A percentile compares a stretch with the other conserved stretches of the same genome.
phyloP scores from a whole-genome alignment of 1,140 invertebrate genomes.

The Drosophila albomicans region DNA sequence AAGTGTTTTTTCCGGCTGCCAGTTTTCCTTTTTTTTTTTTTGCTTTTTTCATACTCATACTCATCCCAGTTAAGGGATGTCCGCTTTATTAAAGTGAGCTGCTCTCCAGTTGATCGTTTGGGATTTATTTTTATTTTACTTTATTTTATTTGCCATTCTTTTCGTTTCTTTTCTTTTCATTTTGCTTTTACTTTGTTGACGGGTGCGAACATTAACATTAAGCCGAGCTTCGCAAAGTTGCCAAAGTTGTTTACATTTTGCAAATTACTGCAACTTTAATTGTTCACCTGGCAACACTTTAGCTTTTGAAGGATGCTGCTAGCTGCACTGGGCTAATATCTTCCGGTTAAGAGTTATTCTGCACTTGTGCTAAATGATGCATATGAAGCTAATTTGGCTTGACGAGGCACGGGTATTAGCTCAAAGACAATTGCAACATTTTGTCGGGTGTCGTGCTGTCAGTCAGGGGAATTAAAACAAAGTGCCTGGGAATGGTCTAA shows the following conservation, averaged over 20 bases:
- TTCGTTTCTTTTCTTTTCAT: background rate
- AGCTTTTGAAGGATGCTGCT: background rate
- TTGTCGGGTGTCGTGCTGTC: conserved; percentile 4
- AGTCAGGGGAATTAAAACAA: conserved; percentile 52
- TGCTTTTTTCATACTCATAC: background rate
- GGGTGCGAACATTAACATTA: conserved; percentile 56
- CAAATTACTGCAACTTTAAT: conserved; percentile 9
- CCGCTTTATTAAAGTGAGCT: conserved; percentile 43
- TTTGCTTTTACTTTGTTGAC: conserved; percentile 4
- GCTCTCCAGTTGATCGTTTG: conserved; percentile 51
- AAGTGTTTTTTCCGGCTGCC: conserved; percentile 63
- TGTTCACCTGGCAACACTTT: conserved; percentile 5
- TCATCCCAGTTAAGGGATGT: conserved; percentile 25
- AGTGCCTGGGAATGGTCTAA: conserved; percentile 38
- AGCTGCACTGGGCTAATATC: background rate
- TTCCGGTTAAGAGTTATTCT: background rate
- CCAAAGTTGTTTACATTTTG: conserved; percentile 32
- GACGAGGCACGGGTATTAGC: background rate
- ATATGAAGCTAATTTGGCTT: conserved; percentile 14
- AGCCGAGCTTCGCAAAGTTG: conserved; percentile 49
- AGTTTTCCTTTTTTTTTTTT: conserved; percentile 25
- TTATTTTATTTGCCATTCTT: conserved; percentile 5
- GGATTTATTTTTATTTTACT: conserved; percentile 30
- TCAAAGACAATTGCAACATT: conserved; percentile 5
- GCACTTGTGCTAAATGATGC: background rate